A percentile compares a stretch with the other conserved stretches of the same genome.
These are phyloP conservation scores for Heterodera carotae DNA, from an alignment of 1,140 invertebrate species.

Conservation along the genomic window DNA sequence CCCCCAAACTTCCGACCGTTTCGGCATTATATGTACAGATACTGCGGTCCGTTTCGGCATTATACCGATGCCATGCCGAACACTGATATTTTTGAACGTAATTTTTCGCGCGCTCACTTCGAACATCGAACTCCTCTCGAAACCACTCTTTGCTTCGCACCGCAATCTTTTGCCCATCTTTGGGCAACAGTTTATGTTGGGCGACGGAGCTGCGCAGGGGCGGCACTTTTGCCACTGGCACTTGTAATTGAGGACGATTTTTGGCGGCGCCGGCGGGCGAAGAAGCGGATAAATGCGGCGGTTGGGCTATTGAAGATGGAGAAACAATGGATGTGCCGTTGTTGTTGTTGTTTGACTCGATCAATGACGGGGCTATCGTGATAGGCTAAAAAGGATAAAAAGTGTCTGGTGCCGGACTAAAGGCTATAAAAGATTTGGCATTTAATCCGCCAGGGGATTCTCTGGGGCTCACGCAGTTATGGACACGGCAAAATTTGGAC, in stretches of 20 bases:
- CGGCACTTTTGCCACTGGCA: slow-evolving; percentile 19
- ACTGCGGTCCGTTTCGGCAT: too few species aligned
- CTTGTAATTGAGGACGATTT: background rate
- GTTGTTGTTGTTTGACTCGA: slow-evolving; percentile 16
- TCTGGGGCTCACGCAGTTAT: too few species aligned
- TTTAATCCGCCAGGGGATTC: too few species aligned
- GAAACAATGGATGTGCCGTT: slow-evolving; percentile 12
- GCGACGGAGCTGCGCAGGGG: background rate
- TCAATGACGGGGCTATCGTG: slow-evolving; percentile 18
- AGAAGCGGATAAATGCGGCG: background rate
- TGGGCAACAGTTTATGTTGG: background rate
- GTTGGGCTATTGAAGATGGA: background rate
- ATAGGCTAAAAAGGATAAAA: too few species aligned
- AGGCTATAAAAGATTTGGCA: too few species aligned
- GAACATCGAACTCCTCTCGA: slow-evolving; percentile 41
- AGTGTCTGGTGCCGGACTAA: too few species aligned
- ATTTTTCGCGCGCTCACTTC: slow-evolving; percentile 22
- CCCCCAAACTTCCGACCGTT: too few species aligned
- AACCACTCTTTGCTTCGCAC: slow-evolving; percentile 35
- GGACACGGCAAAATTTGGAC: too few species aligned
- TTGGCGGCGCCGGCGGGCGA: background rate
- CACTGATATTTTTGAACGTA: background rate
- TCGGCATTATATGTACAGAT: too few species aligned
- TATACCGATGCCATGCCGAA: too few species aligned
- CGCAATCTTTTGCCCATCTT: slow-evolving; percentile 2